Base-by-base conservation (phyloP, 1,140 invertebrate genomes). In the Drosophila leontia region DNA sequence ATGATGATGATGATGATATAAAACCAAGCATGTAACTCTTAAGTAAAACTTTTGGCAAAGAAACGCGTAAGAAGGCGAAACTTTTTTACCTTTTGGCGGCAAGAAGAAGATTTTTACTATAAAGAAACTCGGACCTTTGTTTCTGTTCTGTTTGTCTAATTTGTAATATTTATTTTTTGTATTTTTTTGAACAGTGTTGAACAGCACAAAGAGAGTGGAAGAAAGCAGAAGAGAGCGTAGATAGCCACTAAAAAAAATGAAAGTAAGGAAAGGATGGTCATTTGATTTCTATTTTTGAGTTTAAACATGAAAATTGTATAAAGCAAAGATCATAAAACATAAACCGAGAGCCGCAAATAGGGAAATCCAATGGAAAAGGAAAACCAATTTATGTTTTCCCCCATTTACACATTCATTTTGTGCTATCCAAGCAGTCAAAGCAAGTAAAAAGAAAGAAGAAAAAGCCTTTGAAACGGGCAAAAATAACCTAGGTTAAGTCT, bases 281-380 rank as follows among this genome's bases (percentile, higher is more conserved):
- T 62, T 74, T 61, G 48, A 34, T 74, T 75, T 48, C 32, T 45
- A 23, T 19, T 44, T 65, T 69, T 53, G 11, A 23, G 63, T 76
- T 75, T 59, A 2, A 71, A 50, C 44, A 72, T 60, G 61, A 65
- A 76, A 81, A 81, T 64, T 81, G 80, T 83, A 82, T 62, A 84
- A 74, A 78, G 53, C 50, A 67, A 72, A 62, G 45, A 69, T 70
- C 71, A 35, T 39, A 75, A 53, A 61, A 53, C 23, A 41, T 60
- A 63, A 75, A 26, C 11, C 17, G n/a, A 55, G 3, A 39, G 35
- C 13, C 34, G 35, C 15, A 37, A 37, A 23, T 55, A 37, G 37
- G 34, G 19, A 39, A 64, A 62, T n/a, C 15, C 9, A 26, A 70
- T 35, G 19, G 11, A 58, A 58, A 35, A 26, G 11, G 55, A 68